Base-by-base conservation (phyloP, 2,888 invertebrate genomes). In the Ophion costatus region DNA sequence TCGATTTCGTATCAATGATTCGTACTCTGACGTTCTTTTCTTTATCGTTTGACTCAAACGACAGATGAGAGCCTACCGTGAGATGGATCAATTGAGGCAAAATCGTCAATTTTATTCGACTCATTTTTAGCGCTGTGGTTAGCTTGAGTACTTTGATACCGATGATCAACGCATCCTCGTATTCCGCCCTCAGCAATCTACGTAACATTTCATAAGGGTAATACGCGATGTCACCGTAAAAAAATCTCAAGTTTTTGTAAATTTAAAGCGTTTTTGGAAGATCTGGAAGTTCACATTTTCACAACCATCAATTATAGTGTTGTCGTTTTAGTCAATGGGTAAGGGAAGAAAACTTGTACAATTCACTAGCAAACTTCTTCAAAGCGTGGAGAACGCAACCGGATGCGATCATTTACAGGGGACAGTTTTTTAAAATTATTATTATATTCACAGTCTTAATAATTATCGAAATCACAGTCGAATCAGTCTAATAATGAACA, bases 61-160 rank as follows among this genome's bases (percentile, higher is more conserved):
- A 14, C 22, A 66, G 24, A 66, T 0, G 9, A 0, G 17, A n/a
- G 29, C 10, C 29, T 74, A 92, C 91, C 89, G 90, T 77, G 6
- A 88, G 80, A 69, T 92, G 89, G 24, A 91, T 88, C 24, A 92
- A 63, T 1, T 88, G 78, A 0, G 92, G 92, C 24, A 92, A 51
- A 76, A 90, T 76, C 10, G 56, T 42, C 0, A 91, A 83, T 74
- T 88, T 88, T 10, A 89, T n/a, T 24, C 83, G 64, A 20, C 79
- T 83, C 17, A 91, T 63, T 24, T 87, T 86, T 20, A 92, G 70
- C 9, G 57, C 45, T 24, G 81, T 83, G 59, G 89, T 86, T 38
- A 91, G 89, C 64, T 85, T 89, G 4, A 91, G 75, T n/a, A 89
- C 87, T 33, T 87, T 88, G 56, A 84, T 84, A 1, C 91, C 92